These are phyloP conservation scores for Zosterops borbonicus DNA, from an alignment of 2,113 vertebrate species.

Conservation along the genomic window DNA sequence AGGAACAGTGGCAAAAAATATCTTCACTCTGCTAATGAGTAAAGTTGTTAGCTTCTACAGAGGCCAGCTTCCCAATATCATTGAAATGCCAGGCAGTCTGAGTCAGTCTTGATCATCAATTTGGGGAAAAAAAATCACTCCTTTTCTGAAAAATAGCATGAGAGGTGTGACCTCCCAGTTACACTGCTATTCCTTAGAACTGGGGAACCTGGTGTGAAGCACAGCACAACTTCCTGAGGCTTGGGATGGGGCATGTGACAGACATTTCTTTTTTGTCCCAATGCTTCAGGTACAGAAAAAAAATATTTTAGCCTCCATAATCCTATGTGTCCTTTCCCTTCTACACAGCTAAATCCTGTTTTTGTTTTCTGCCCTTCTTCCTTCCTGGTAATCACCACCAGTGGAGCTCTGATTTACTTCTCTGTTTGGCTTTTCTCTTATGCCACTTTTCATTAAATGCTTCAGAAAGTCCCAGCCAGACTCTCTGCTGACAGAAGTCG, in stretches of 20 bases:
- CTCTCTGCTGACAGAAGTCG: background rate
- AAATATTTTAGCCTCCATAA: background rate
- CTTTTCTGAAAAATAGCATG: background rate
- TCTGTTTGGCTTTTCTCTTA: background rate
- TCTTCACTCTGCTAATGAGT: background rate
- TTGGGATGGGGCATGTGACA: background rate
- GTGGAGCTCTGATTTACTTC: background rate
- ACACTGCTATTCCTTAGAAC: background rate
- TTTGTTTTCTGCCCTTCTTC: background rate
- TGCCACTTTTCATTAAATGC: background rate
- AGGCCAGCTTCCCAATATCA: background rate
- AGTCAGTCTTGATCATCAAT: background rate
- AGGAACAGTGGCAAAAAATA: constrained; percentile 16
- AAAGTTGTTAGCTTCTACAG: background rate
- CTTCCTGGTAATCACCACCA: background rate
- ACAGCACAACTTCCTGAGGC: background rate
- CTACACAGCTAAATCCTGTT: background rate
- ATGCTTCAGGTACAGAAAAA: background rate
- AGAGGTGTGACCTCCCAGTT: background rate
- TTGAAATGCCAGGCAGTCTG: constrained; percentile 24
- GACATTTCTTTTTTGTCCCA: background rate
- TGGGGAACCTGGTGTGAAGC: background rate
- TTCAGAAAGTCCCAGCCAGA: background rate
- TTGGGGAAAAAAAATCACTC: background rate
- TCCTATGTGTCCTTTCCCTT: background rate